Conservation (phyloP, 92 coral and sea anemone genomes). For the Paramuricea clavata region DNA sequence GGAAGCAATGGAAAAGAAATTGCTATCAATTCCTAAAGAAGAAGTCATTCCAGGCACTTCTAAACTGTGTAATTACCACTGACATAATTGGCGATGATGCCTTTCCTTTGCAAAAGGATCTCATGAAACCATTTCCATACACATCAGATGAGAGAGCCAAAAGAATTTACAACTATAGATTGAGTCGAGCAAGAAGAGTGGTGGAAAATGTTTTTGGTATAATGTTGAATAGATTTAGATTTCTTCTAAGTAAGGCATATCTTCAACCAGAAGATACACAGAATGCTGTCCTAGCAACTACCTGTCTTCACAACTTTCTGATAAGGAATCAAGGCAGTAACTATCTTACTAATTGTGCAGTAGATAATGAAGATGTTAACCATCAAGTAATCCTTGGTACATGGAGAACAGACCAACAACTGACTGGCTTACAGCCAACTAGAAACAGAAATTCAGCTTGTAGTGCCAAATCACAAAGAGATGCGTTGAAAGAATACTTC, state of each 20-base stretch:
- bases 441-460: too few species aligned
- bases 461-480: constrained; percentile 5
- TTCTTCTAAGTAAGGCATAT: background rate
- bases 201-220: background rate
- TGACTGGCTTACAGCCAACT: too few species aligned
- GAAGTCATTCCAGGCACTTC: constrained; percentile 22
- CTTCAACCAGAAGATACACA: constrained; percentile 3
- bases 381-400: too few species aligned
- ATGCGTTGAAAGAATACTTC: constrained; percentile 24
- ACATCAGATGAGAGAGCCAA: background rate
- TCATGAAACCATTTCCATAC: constrained; percentile 24
- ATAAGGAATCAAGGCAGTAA: constrained; percentile 13
- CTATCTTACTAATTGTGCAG: background rate
- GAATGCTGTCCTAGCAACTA: constrained; percentile 18
- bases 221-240: constrained; percentile 16
- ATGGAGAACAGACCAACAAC: too few species aligned
- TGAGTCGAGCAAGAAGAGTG: background rate
- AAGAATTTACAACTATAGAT: constrained; percentile 31
- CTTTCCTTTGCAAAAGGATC: constrained; percentile 17
- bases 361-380: too few species aligned
- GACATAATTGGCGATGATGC: constrained; percentile 29
- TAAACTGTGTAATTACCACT: too few species aligned
- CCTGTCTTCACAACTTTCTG: constrained; percentile 31
- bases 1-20: constrained; percentile 27
- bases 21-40: constrained; percentile 12